Evolutionary conservation across 1,140 invertebrate genomes (phyloP), one percentile per base, ranked within the genome.

Genomic region (Ephestia elutella): DNA sequence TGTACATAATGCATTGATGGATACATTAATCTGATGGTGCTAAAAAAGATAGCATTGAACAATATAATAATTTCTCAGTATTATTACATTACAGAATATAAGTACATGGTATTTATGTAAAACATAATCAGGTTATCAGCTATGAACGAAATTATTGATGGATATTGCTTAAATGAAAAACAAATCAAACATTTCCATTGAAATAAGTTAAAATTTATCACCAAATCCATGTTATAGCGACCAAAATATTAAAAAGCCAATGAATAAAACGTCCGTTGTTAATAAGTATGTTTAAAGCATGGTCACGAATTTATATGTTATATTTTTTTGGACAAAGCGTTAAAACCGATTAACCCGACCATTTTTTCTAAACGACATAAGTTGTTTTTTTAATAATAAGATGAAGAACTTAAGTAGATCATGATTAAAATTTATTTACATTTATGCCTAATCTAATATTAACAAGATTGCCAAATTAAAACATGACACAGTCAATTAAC

Each of bases 221-320:
- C 61, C 67, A 65, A 65, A 69, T 63, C 67, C 61, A 58, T 59
- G 53, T 51, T 50, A 60, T 20, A 60, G 54, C 49, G 28, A 58
- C 59, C 59, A 60, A 59, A 10, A 59, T 58, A 58, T 49, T 57
- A 44, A 44, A 53, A 59, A 60, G 59, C 59, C 53, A 54, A 60
- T 54, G 54, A 55, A 35, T 54, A 54, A 53, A 53, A 53, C n/a
- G 13, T 53, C 54, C 55, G 7, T 35, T 17, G 17, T 51, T 20
- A 58, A 58, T 55, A 58, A 58, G 57, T 58, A 73, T 73, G 75
- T 65, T 70, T 51, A 64, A 84, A 82, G 80, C 79, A 60, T 75
- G 71, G 76, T 66, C 71, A 63, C 60, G 35, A 59, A 70, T 70
- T 70, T 51, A 32, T 57, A 20, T 20, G 55, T 62, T 57, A 55